These are phyloP conservation scores for Tiphia femorata DNA, from an alignment of 2,888 invertebrate genomes.

Conservation along the genomic window DNA sequence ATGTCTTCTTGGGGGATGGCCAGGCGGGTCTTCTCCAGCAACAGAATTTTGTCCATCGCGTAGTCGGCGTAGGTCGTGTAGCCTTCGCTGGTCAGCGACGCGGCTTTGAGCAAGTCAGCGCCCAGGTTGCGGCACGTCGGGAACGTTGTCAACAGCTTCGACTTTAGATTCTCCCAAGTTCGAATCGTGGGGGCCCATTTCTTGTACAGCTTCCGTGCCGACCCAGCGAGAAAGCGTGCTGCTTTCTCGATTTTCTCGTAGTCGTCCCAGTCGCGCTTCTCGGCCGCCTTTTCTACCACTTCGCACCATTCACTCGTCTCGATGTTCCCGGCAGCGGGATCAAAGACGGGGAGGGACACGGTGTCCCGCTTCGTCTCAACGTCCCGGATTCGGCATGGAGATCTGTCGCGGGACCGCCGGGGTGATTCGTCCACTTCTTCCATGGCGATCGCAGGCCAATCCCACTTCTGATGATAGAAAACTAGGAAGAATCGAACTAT, in stretches of 20 bases:
- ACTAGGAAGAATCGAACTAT: neutral
- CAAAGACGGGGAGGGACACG: neutral
- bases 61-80: neutral
- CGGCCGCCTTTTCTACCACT: neutral
- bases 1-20: neutral
- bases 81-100: neutral
- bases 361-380: neutral
- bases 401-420: neutral
- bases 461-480: neutral
- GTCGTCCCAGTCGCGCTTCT: neutral
- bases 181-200: no score
- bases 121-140: no score
- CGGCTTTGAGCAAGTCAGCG: no score
- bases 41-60: neutral
- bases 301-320: neutral
- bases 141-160: no score
- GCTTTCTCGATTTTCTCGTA: neutral
- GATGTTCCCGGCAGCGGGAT: neutral
- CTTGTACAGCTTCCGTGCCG: neutral
- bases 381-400: neutral
- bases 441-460: neutral
- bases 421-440: neutral
- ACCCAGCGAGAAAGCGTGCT: neutral
- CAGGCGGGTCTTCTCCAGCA: neutral
- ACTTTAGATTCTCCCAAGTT: neutral